Evolutionary conservation across 1,140 invertebrate genomes (phyloP).

Genomic region (Galleria mellonella): DNA sequence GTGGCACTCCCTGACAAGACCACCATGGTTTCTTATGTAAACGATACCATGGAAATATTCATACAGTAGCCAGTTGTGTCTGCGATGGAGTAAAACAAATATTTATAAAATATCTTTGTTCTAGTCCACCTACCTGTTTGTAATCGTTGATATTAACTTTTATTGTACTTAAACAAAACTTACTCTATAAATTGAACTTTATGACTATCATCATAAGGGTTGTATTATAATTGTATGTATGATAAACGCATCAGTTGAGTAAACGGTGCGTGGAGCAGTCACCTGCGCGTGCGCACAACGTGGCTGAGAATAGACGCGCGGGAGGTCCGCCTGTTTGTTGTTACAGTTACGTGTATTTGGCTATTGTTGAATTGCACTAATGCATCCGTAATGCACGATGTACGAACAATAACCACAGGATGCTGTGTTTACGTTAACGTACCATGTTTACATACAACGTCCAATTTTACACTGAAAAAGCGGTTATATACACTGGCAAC

Average conservation of each 20-base stretch:
- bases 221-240: background rate
- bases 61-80: too few relatives aligned
- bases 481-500: background rate
- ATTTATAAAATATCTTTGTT: too few relatives aligned
- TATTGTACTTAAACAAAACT: too few relatives aligned
- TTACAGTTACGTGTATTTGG: slow-evolving; percentile 36
- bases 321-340: slow-evolving; percentile 49
- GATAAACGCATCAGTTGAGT: slow-evolving; percentile 1
- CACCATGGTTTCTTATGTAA: too few relatives aligned
- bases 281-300: background rate
- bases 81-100: too few relatives aligned
- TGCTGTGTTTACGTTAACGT: slow-evolving; percentile 14
- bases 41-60: too few relatives aligned
- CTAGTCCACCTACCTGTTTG: too few relatives aligned
- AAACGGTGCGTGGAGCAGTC: background rate
- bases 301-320: slow-evolving; percentile 10
- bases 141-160: too few relatives aligned
- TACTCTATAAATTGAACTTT: too few relatives aligned
- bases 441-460: background rate
- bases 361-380: slow-evolving; percentile 18
- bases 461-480: slow-evolving; percentile 2
- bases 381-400: slow-evolving; percentile 23
- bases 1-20: too few relatives aligned
- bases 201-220: too few relatives aligned
- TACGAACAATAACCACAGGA: slow-evolving; percentile 25